These are phyloP conservation scores for Bombus cullumanus DNA, from an alignment of 1,140 invertebrate species.

Conservation along the genomic window DNA sequence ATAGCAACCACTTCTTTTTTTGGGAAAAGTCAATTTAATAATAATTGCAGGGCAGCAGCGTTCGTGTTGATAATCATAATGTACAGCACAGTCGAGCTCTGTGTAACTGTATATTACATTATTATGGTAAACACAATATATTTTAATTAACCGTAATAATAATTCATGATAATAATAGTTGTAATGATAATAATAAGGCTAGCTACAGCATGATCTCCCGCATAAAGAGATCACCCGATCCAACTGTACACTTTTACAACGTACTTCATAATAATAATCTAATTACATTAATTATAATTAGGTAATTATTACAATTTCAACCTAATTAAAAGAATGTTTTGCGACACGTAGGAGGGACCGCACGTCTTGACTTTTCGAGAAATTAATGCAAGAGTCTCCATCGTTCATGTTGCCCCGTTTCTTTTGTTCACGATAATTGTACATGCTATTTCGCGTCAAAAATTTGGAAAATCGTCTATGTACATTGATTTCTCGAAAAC, in stretches of 20 bases:
- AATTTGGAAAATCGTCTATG: not conserved
- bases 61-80: slow-evolving; percentile 50
- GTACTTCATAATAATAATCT: slow-evolving; percentile 74
- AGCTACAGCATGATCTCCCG: slow-evolving; percentile 68
- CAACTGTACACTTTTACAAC: slow-evolving; percentile 80
- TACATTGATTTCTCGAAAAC: slow-evolving; percentile 36
- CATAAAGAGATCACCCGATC: slow-evolving; percentile 58
- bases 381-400: not conserved
- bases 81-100: slow-evolving; percentile 53
- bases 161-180: slow-evolving; percentile 70
- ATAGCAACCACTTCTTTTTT: not conserved
- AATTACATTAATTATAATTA: slow-evolving; percentile 73
- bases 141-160: slow-evolving; percentile 74
- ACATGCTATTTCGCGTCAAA: not conserved
- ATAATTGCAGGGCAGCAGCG: slow-evolving; percentile 48
- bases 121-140: slow-evolving; percentile 79
- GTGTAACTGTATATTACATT: slow-evolving; percentile 80
- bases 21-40: slow-evolving; percentile 56
- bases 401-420: not conserved
- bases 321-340: slow-evolving; percentile 69
- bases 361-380: slow-evolving; percentile 39
- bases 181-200: slow-evolving; percentile 77
- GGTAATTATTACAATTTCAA: slow-evolving; percentile 75
- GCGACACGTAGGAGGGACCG: slow-evolving; percentile 67
- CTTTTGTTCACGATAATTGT: not conserved